Base-by-base conservation (phyloP, 1,140 invertebrate species). In the Calliphora vicina region DNA sequence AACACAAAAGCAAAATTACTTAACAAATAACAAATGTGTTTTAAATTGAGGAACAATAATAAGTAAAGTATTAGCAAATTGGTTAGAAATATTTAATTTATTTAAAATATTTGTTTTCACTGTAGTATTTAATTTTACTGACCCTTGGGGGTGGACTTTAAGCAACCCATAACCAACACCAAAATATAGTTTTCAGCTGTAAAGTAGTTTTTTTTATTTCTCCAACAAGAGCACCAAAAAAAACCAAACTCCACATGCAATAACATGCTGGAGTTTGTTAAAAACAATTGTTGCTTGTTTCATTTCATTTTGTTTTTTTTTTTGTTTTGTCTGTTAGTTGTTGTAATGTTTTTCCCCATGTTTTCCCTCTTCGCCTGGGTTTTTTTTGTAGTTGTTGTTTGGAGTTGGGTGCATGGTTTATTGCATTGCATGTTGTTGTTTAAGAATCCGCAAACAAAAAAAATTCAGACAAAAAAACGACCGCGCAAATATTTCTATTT, bases 211-310 rank as follows among this genome's bases (percentile, higher is more conserved):
- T 78, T 23, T 20, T 12, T 78, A 20, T 4, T 23, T 25, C 2
- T n/a, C n/a, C n/a, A n/a, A n/a, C n/a, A 10, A 67, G n/a, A 67
- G n/a, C n/a, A n/a, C n/a, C 61, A 67, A 67, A 6, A 23, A 35
- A 35, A 23, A 23, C n/a, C 61, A 1, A 23, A 23, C 61, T 67
- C n/a, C 61, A 67, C 61, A 67, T 67, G 61, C 61, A 67, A 25
- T 35, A 35, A 35, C 35, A 42, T n/a, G n/a, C 20, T 43, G n/a
- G 74, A 45, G n/a, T 25, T 73, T 43, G n/a, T 43, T 78, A 42
- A 67, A 78, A 45, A 78, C 35, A 78, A 78, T 78, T 78, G 74
- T 78, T 78, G 74, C 74, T 78, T 78, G 72, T 35, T 73, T 35
- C 5, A 23, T 81, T 43, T 50, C 3, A 50, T 13, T 50, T 50